A percentile compares a stretch with the other conserved stretches of the same genome.
phyloP scores from a whole-genome alignment of 2,113 vertebrate genomes.

The Glaucomys volans region DNA sequence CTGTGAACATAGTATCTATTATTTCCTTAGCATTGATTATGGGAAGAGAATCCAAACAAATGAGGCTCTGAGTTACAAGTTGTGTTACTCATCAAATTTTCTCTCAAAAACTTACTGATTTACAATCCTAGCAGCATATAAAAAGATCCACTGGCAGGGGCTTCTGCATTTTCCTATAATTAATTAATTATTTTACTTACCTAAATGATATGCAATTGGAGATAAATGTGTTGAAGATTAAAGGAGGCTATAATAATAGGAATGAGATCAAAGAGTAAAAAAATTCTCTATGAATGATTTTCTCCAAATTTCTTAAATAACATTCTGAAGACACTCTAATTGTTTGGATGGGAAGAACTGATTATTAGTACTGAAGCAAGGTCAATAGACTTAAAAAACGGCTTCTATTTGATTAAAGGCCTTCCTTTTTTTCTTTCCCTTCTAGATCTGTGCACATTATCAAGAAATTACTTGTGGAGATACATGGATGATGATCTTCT shows the following conservation, averaged over 20 bases:
- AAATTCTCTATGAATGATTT: not conserved
- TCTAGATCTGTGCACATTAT: not conserved
- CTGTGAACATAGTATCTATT: not conserved
- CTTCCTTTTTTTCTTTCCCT: not conserved
- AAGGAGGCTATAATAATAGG: constrained; percentile 30
- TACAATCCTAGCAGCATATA: not conserved
- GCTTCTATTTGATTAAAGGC: constrained; percentile 20
- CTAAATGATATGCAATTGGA: constrained; percentile 34
- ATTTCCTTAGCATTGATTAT: not conserved
- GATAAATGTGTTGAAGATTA: constrained; percentile 51
- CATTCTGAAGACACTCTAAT: not conserved
- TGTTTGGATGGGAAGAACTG: constrained; percentile 1
- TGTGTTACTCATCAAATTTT: not conserved
- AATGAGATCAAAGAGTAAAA: constrained; percentile 61
- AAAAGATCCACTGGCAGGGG: not conserved
- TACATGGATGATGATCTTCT: not conserved
- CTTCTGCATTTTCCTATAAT: not conserved
- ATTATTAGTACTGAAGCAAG: not conserved
- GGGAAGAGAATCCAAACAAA: not conserved
- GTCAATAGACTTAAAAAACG: not conserved
- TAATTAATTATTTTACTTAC: constrained; percentile 45
- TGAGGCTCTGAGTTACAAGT: not conserved
- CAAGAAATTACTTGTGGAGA: constrained; percentile 27
- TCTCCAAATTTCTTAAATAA: constrained; percentile 49
- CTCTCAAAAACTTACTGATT: constrained; percentile 2